Evolutionary conservation across 2,888 invertebrate species (phyloP), one percentile per base, ranked within the genome.

Genomic region (Linnaemya vulpina): DNA sequence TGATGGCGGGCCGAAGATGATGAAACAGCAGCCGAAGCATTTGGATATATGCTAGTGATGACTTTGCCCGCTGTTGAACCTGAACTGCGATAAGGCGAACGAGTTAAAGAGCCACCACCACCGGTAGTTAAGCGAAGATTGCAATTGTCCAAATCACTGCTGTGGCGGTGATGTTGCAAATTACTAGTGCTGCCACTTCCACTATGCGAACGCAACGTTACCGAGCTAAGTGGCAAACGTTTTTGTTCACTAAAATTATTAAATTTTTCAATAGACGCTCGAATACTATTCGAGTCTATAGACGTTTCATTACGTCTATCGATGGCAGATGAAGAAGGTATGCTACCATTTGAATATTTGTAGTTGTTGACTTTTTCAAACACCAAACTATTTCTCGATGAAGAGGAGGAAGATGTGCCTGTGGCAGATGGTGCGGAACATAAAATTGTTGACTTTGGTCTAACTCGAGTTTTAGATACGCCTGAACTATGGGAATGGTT

Each of bases 201-300:
- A 60, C 84, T 75, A 51, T 88, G 86, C n/a, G 87, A 76, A 51
- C 87, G 87, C 68, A 88, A 43, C 20, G 86, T 81, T 9, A 86
- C 86, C 10, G 81, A 79, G n/a, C 84, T 77, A 11, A 79, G 75
- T 10, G 90, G 90, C 46, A 89, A 87, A 67, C 90, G 90, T 79
- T 92, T 91, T 53, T 90, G 91, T 78, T 90, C 90, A 74, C 91
- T 92, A 7, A 90, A 89, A 86, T 88, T 92, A 81, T 91, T 92
- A 51, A 91, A 91, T 65, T 92, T 91, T 84, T 92, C 91, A 20
- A 91, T 91, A 46, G 91, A 91, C 9, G 90, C 92, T 78, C 90
- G 90, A 38, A 91, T 91, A 83, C 91, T 91, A 58, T 88, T 87
- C 30, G 92, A 90, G 82, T 91, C 91, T 79, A 91, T 91, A 38